These are phyloP conservation scores for Helostoma temminkii DNA, from an alignment of 2,797 vertebrate genomes.

Conservation along the genomic window DNA sequence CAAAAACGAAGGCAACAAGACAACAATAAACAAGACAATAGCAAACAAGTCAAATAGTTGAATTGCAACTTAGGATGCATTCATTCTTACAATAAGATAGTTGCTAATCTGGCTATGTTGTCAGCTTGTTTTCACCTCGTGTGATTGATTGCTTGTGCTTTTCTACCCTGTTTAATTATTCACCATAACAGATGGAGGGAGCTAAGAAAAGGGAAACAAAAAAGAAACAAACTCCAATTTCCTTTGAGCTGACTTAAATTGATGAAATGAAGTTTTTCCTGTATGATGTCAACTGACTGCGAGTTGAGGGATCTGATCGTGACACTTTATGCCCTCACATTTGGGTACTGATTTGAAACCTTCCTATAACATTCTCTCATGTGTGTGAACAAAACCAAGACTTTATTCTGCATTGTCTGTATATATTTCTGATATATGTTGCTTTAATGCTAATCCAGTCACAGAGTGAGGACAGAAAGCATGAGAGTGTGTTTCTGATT, in stretches of 20 bases:
- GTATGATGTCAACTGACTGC: background rate
- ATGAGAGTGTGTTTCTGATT: constrained; percentile 36
- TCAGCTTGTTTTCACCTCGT: background rate
- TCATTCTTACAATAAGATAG: constrained; percentile 3
- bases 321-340: background rate
- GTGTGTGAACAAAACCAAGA: constrained; percentile 21
- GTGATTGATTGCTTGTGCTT: background rate
- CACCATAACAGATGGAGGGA: background rate
- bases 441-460: constrained; percentile 43
- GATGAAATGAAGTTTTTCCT: background rate
- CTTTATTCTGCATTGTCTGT: background rate
- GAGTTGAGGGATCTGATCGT: no score
- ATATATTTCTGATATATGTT: constrained; percentile 14
- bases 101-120: background rate
- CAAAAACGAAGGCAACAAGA: no score
- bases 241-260: constrained; percentile 10
- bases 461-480: constrained; percentile 14
- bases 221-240: background rate
- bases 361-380: background rate
- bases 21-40: no score
- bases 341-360: background rate
- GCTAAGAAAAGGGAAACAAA: background rate
- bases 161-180: background rate
- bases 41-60: constrained; percentile 2
- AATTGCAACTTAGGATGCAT: background rate